Base-by-base conservation (phyloP, 2,888 invertebrate species). In the Hecatera dysodea region DNA sequence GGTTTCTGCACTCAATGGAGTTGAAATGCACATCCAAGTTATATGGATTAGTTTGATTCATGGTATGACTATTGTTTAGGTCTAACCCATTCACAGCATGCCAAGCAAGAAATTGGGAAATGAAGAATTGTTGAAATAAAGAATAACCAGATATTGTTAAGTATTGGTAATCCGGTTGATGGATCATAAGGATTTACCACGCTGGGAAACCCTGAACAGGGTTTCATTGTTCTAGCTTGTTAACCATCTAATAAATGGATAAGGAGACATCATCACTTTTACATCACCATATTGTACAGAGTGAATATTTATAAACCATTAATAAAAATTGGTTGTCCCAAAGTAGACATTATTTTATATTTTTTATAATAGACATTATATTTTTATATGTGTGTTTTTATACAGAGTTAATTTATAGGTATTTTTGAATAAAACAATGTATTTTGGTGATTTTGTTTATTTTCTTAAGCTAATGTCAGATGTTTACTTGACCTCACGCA, bases 401-500 rank as follows among this genome's bases (percentile, higher is more conserved):
- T 27, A 50, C 9, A 50, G n/a, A 19, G 29, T 19, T 29, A 5
- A 11, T 67, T 29, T 67, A 39, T 11, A 67, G 36, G 39, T 27
- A 1, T 36, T 75, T 19, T 50, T 69, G 6, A 91, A 89, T 89
- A 77, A 90, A 91, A 92, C 86, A 83, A 84, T 56, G 27, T 29
- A 72, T 75, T 86, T 89, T 83, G 68, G 75, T 76, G 83, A 55
- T 70, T 90, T 88, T 79, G 66, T 94, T 95, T 95, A 94, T 94
- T 95, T 85, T 80, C 94, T 94, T 95, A 95, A 83, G 82, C 91
- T 93, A 92, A 82, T 75, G 86, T 88, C 90, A 89, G 88, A 88
- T 88, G 89, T 93, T 94, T 93, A 96, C 92, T 96, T 96, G 90
- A 96, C 96, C 97, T 99, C 99, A 92, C 99, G 98, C 90, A 99